phyloP scores from a whole-genome alignment of 2,888 invertebrate species.

The Pandemis corylana region DNA sequence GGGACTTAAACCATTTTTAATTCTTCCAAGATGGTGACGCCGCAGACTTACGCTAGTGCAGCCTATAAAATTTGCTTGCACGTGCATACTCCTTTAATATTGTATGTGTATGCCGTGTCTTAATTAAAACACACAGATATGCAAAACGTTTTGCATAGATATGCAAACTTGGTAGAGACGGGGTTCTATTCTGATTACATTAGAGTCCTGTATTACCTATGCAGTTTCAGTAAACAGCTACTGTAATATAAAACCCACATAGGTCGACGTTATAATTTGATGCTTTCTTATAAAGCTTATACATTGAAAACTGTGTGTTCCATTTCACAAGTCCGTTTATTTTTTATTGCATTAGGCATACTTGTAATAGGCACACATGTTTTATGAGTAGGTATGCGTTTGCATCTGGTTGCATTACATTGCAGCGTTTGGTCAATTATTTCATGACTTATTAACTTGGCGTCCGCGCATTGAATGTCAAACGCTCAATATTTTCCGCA shows the following conservation, averaged over 20 bases:
- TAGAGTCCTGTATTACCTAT: not conserved
- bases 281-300: not conserved
- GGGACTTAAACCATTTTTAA: no score
- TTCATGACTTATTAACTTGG: no score
- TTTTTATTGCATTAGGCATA: no score
- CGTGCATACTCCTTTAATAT: not conserved
- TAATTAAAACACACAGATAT: not conserved
- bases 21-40: no score
- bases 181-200: constrained; percentile 11
- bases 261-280: not conserved
- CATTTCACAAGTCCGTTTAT: no score
- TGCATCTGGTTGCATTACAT: no score
- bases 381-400: no score
- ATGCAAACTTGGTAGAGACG: not conserved
- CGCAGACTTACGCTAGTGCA: not conserved
- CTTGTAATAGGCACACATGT: no score
- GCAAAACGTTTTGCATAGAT: constrained; percentile 8
- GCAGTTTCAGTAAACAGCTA: not conserved
- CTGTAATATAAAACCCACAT: not conserved
- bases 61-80: not conserved
- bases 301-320: not conserved
- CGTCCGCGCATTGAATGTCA: no score
- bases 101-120: not conserved
- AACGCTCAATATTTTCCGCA: no score
- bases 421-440: no score